Evolutionary conservation across 2,113 vertebrate species (phyloP).

Genomic region (Ceyx melanurus): DNA sequence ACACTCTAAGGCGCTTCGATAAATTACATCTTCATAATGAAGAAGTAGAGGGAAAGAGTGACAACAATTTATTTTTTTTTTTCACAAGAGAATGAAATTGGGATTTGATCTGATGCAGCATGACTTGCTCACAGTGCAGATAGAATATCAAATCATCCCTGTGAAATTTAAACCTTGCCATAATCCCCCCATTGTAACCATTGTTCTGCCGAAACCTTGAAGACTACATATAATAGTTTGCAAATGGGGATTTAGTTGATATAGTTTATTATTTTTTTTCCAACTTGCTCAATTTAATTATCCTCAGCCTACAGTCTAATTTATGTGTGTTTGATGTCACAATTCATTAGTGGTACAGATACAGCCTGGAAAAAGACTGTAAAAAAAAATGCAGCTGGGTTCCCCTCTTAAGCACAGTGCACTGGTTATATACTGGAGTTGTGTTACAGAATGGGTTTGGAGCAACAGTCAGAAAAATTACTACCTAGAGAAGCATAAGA

Average conservation of each 20-base stretch:
- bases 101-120: constrained; percentile 70
- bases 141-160: constrained; percentile 66
- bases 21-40: constrained; percentile 58
- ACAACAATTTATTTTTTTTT: constrained; percentile 30
- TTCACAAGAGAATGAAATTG: constrained; percentile 35
- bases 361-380: neutral
- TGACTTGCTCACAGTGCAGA: constrained; percentile 50
- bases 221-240: constrained; percentile 12
- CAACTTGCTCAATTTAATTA: constrained; percentile 61
- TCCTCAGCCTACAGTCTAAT: constrained; percentile 36
- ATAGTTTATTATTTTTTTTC: constrained; percentile 25
- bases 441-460: neutral
- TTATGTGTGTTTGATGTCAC: constrained; percentile 53
- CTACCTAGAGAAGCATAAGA: neutral
- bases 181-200: constrained; percentile 36
- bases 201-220: constrained; percentile 46
- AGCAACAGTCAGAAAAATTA: neutral
- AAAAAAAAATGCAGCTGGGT: neutral
- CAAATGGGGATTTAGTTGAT: constrained; percentile 58
- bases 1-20: constrained; percentile 37
- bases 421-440: neutral
- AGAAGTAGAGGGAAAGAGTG: constrained; percentile 25
- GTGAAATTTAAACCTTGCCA: constrained; percentile 54
- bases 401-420: neutral
- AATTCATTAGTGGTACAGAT: constrained; percentile 39